Conservation (phyloP, 2,797 vertebrate species). For the Parotocinclus haroldoi region DNA sequence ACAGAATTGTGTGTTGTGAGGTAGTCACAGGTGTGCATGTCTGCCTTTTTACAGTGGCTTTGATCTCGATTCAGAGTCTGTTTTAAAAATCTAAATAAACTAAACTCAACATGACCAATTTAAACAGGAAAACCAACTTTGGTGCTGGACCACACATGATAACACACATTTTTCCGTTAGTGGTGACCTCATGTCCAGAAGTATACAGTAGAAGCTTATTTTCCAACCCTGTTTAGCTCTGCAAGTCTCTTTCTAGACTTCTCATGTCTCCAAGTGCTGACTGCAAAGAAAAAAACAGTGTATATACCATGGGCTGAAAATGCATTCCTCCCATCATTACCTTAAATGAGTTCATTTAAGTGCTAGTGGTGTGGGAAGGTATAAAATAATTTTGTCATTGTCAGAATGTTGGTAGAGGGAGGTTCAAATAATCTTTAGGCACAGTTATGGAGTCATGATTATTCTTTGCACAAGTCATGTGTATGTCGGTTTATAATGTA, state of each 20-base stretch:
- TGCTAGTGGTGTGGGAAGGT: conserved; percentile 48
- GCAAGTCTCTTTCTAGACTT: conserved; percentile 32
- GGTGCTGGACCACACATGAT: conserved; percentile 3
- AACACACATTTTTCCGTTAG: conserved; percentile 28
- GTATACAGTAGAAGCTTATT: conserved; percentile 44
- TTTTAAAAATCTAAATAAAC: conserved; percentile 11
- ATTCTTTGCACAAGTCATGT: conserved; percentile 34
- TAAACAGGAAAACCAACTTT: conserved; percentile 8
- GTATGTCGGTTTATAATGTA: conserved; percentile 29
- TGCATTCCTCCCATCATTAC: conserved; percentile 70
- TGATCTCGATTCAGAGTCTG: not conserved
- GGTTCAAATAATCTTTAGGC: conserved; percentile 17
- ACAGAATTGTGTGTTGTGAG: no score
- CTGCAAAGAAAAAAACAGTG: conserved; percentile 61
- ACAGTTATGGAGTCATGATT: conserved; percentile 64
- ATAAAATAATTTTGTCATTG: conserved; percentile 66
- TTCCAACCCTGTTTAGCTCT: conserved; percentile 29
- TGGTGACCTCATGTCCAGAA: conserved; percentile 2
- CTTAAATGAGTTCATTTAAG: conserved; percentile 56
- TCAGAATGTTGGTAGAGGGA: conserved; percentile 49
- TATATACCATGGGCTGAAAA: conserved; percentile 51
- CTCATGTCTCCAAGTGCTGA: conserved; percentile 45
- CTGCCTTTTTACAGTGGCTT: no score
- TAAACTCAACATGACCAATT: conserved; percentile 20
- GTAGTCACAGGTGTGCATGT: no score